These are phyloP conservation scores for Grantiella picta DNA, from an alignment of 2,113 vertebrate genomes.

Conservation along the genomic window DNA sequence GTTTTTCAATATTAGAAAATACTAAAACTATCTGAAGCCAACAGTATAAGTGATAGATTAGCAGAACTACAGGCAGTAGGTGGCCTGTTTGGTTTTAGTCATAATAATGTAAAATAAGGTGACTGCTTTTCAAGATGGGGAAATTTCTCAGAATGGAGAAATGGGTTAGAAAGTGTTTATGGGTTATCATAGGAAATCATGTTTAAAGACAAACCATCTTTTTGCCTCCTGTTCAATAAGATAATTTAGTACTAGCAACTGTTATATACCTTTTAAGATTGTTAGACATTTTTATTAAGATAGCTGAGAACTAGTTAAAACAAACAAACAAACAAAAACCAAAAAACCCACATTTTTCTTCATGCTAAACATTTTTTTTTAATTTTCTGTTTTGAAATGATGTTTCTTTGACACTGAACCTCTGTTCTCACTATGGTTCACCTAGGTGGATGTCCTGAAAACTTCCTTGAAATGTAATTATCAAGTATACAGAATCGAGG, in stretches of 20 bases:
- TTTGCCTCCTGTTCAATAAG: not conserved
- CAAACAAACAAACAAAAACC: no score
- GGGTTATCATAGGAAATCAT: not conserved
- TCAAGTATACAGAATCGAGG: rapidly evolving
- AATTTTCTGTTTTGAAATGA: not conserved
- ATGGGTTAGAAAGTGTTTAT: not conserved
- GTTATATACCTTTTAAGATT: not conserved
- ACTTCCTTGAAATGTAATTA: not conserved
- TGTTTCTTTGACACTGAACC: not conserved
- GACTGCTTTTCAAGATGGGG: not conserved
- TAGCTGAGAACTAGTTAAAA: not conserved
- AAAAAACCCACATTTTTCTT: not conserved
- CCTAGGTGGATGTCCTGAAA: not conserved
- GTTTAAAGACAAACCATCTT: not conserved
- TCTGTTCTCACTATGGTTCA: not conserved
- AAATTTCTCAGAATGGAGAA: not conserved
- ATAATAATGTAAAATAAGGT: not conserved
- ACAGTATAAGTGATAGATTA: not conserved
- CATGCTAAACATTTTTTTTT: not conserved
- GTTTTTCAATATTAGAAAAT: not conserved
- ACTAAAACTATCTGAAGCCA: not conserved
- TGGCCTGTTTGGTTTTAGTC: not conserved
- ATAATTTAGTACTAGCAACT: not conserved
- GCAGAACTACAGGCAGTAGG: not conserved
- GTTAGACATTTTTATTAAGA: not conserved